Conservation (phyloP, 2,797 vertebrate genomes). For the Bovichtus diacanthus region DNA sequence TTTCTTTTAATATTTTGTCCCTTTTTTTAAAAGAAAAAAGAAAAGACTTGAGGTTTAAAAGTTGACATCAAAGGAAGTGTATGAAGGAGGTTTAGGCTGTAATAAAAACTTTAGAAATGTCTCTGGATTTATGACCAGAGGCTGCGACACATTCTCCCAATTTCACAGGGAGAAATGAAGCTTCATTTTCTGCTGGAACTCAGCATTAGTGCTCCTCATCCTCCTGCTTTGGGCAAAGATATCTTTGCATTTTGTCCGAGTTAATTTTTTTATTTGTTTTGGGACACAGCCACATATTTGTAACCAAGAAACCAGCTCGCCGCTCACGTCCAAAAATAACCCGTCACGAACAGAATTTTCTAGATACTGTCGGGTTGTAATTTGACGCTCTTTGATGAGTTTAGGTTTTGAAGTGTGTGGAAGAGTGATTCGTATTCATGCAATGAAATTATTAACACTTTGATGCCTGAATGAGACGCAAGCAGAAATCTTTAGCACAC, state of each 20-base stretch:
- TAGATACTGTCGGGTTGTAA: constrained; percentile 38
- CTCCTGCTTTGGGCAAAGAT: constrained; percentile 11
- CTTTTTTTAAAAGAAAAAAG: not conserved
- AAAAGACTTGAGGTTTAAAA: not conserved
- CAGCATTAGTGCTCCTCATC: constrained; percentile 33
- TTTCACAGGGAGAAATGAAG: constrained; percentile 37
- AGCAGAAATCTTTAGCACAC: constrained; percentile 3
- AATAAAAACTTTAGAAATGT: constrained; percentile 25
- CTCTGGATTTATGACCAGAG: constrained; percentile 24
- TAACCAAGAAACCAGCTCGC: constrained; percentile 22
- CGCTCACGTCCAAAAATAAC: constrained; percentile 54
- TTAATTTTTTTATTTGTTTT: constrained; percentile 35
- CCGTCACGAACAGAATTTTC: constrained; percentile 18
- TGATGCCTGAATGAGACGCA: constrained; percentile 24
- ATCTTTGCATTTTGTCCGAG: constrained; percentile 19
- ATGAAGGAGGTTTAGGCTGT: constrained; percentile 4
- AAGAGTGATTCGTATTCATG: constrained; percentile 19
- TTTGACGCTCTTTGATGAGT: constrained; percentile 51
- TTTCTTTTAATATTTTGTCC: not conserved
- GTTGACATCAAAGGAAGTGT: constrained; percentile 3
- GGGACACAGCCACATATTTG: constrained; percentile 2
- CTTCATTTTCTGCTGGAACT: constrained; percentile 35
- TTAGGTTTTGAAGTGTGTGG: constrained; percentile 47
- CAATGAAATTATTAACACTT: constrained; percentile 42
- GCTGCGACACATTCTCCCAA: constrained; percentile 24